These are phyloP conservation scores for Hydropsyche betteni DNA, from an alignment of 2,888 invertebrate species.

Conservation along the genomic window DNA sequence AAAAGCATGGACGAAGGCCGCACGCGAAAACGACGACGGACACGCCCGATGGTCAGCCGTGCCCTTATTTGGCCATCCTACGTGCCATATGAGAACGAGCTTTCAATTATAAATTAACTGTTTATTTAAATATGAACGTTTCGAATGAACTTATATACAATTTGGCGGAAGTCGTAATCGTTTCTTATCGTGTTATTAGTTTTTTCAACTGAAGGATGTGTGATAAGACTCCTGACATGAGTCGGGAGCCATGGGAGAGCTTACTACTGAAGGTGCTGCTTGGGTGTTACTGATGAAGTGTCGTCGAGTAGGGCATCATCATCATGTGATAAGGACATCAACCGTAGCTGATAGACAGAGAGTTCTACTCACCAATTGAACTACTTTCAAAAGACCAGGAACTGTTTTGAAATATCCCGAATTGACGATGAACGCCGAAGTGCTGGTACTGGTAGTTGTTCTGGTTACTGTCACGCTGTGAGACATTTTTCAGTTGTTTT, in stretches of 20 bases:
- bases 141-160: not conserved
- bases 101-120: too few relatives aligned
- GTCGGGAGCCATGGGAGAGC: too few relatives aligned
- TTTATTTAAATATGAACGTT: not conserved
- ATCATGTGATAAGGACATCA: not conserved
- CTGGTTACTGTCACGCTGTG: conserved; percentile 88
- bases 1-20: not conserved
- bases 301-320: too few relatives aligned
- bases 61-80: conserved; percentile 30
- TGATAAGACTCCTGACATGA: too few relatives aligned
- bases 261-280: too few relatives aligned
- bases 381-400: conserved; percentile 83
- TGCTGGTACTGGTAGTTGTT: conserved; percentile 80
- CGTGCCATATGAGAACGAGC: not conserved
- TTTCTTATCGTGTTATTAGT: too few relatives aligned
- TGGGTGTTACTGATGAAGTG: too few relatives aligned
- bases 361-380: conserved; percentile 74
- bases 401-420: conserved; percentile 81
- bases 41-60: conserved; percentile 17
- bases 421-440: conserved; percentile 81
- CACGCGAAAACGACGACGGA: not conserved
- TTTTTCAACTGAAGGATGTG: too few relatives aligned
- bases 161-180: too few relatives aligned
- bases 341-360: not conserved
- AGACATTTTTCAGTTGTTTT: conserved; percentile 73